phyloP scores from a whole-genome alignment of 2,113 vertebrate genomes.

The Amphilophus citrinellus region DNA sequence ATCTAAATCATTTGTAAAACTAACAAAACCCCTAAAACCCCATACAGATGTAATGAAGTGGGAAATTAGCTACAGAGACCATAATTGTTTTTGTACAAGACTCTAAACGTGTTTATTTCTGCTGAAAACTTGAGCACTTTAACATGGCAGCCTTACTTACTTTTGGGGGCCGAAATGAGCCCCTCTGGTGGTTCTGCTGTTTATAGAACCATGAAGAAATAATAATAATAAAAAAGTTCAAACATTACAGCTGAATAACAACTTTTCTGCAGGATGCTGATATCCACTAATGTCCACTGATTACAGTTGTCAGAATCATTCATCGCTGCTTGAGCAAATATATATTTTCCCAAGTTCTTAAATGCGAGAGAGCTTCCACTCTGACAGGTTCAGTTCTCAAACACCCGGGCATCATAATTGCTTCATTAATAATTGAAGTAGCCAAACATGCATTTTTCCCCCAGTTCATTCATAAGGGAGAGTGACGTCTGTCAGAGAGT shows the following conservation, averaged over 20 bases:
- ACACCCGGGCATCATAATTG: not conserved
- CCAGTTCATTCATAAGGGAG: not conserved
- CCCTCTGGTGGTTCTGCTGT: too few species aligned
- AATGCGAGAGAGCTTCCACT: conserved; percentile 13
- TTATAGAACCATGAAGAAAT: too few species aligned
- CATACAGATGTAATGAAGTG: too few species aligned
- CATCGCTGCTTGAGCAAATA: not conserved
- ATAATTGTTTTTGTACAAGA: too few species aligned
- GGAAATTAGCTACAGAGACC: too few species aligned
- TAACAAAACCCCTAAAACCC: too few species aligned
- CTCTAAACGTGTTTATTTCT: too few species aligned
- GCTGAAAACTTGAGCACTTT: too few species aligned
- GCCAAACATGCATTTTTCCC: not conserved
- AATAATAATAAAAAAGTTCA: not conserved
- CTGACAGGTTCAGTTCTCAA: conserved; percentile 8
- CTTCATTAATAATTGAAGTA: conserved; percentile 18
- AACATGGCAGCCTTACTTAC: too few species aligned
- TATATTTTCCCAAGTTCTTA: not conserved
- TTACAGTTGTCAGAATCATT: not conserved
- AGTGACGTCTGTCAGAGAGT: not conserved
- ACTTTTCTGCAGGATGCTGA: not conserved
- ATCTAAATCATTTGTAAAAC: too few species aligned
- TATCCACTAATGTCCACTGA: not conserved
- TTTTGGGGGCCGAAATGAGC: too few species aligned
- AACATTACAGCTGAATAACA: not conserved